Evolutionary conservation across 2,113 vertebrate genomes (phyloP).

Genomic region (Cebus imitator): DNA sequence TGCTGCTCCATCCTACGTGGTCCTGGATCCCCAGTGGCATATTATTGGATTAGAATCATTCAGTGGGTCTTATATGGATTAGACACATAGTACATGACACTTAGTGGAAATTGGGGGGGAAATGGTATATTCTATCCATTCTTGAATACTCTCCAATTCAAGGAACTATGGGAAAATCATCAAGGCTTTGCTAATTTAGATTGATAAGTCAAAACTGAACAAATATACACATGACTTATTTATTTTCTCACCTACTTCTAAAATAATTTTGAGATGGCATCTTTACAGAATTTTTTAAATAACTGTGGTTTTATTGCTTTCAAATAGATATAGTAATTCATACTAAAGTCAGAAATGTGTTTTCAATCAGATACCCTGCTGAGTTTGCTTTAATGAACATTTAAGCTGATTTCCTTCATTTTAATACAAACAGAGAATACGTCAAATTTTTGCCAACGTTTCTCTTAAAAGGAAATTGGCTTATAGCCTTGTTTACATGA

Average conservation of each 20-base stretch:
- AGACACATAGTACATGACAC: not conserved
- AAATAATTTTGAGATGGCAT: constrained; percentile 48
- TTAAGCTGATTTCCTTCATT: constrained; percentile 66
- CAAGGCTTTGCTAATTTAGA: constrained; percentile 19
- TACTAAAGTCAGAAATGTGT: constrained; percentile 64
- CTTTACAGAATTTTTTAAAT: constrained; percentile 66
- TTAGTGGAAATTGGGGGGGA: not conserved
- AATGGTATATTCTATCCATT: not conserved
- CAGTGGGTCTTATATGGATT: not conserved
- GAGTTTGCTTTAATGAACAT: constrained; percentile 71
- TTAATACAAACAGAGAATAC: constrained; percentile 60
- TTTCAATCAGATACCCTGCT: constrained; percentile 71
- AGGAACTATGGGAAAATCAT: not conserved
- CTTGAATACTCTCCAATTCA: not conserved
- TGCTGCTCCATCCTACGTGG: not conserved
- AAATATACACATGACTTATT: constrained; percentile 21
- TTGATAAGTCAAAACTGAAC: constrained; percentile 28
- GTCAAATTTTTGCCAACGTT: constrained; percentile 33
- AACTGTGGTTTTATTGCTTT: constrained; percentile 67
- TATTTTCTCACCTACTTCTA: constrained; percentile 52
- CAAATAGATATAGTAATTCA: constrained; percentile 69
- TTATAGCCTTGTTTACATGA: constrained; percentile 54
- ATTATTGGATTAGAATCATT: not conserved
- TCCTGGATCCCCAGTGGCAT: not conserved
- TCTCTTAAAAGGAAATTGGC: constrained; percentile 48